Conservation (phyloP, 2,797 vertebrate genomes). For the Microctenopoma steveboyesi region DNA sequence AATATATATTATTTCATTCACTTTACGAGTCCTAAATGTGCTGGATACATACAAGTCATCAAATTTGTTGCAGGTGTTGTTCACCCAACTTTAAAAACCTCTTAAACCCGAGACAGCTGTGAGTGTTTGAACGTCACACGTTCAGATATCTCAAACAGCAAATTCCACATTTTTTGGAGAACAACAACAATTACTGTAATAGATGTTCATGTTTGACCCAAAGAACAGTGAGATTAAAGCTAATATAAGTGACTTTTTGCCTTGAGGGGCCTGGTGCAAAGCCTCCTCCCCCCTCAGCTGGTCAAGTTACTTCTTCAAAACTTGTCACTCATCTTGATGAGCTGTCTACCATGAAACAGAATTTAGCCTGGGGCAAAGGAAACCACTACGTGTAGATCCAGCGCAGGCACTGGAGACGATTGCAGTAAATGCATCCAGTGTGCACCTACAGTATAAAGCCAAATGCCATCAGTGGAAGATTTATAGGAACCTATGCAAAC, state of each 20-base stretch:
- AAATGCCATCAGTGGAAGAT: constrained; percentile 18
- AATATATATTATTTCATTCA: not conserved
- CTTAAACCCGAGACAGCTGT: not conserved
- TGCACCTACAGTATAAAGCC: constrained; percentile 23
- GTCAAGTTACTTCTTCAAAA: constrained; percentile 28
- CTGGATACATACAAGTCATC: not conserved
- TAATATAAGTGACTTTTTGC: constrained; percentile 22
- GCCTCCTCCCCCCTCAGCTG: constrained; percentile 8
- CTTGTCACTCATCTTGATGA: constrained; percentile 54
- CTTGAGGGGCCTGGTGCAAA: constrained; percentile 12
- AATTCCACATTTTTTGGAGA: not conserved
- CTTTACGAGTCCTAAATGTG: not conserved
- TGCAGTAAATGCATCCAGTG: not conserved
- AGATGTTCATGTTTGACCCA: constrained; percentile 9
- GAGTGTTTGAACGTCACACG: not conserved
- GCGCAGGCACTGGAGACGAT: constrained; percentile 4
- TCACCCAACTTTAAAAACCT: not conserved
- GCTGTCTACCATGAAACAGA: constrained; percentile 27
- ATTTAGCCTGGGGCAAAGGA: constrained; percentile 42
- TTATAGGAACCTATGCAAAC: not conserved
- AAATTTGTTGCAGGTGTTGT: not conserved
- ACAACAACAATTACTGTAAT: not conserved
- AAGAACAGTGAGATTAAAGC: constrained; percentile 19
- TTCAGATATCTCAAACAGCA: not conserved
- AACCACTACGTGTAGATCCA: constrained; percentile 24